Evolutionary conservation across 2,797 vertebrate genomes (phyloP), one percentile per base, ranked within the genome.

Genomic region (Dallia pectoralis): DNA sequence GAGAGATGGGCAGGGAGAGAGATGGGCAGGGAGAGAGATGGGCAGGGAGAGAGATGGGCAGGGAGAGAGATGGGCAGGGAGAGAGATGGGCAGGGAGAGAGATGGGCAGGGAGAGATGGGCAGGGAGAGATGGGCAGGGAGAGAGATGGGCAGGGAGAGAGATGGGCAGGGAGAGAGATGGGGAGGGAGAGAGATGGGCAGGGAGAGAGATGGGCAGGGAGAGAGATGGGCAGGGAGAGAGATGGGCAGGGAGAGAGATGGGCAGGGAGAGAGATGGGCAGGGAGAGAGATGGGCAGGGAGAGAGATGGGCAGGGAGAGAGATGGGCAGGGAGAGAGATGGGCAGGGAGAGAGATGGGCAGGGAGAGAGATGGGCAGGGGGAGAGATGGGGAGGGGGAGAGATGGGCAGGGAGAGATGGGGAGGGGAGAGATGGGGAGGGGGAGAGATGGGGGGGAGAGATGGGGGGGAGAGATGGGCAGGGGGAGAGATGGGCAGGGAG

Each of bases 391-490:
- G 33, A 36, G 33, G 7, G 33, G 7, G 33, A 36, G 33, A 36
- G 33, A 7, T 3, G 33, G 3, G 7, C 3, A 36, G 7, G n/a
- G n/a, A n/a, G n/a, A n/a, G n/a, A n/a, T n/a, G n/a, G n/a, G n/a
- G n/a, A n/a, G 51, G 25, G 86, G 84, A 83, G 72, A 16, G 47
- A 53, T 78, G 86, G 77, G 48, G 69, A 7, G 48, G n/a, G n/a
- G 7, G 33, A 36, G 33, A 36, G 33, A 36, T 3, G 7, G 33
- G 7, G 3, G 33, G 56, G 6, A 19, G 63, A 76, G 72, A 70
- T 59, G 66, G 67, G 79, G 49, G 71, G 27, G 56, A 61, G 56
- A 7, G 6, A 7, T 2, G 12, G 44, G 36, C 16, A 33, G 3
- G 19, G 30, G 36, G 30, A 65, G 63, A 36, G 63, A 65, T 18